A percentile compares a stretch with the other conserved stretches of the same genome.
Evolutionary conservation across 2,113 vertebrate genomes (phyloP).

Genomic region (Stegostoma tigrinum): DNA sequence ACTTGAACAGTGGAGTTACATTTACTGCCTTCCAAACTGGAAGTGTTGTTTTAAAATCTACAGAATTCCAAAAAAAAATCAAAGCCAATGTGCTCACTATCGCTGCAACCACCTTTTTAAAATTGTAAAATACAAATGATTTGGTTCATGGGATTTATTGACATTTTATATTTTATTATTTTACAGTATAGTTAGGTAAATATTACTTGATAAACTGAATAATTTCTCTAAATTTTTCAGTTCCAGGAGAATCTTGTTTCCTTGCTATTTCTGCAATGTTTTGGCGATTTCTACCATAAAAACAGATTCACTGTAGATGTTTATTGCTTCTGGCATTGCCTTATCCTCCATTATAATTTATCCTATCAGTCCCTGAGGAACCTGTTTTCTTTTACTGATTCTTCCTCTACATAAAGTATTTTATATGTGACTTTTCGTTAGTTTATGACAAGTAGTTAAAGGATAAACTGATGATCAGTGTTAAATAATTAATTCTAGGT

Average conservation of each 20-base stretch:
- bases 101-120: neutral
- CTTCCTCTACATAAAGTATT: neutral
- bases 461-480: too few relatives aligned
- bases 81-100: neutral
- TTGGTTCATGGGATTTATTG: neutral
- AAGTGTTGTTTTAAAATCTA: neutral
- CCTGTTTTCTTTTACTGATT: neutral
- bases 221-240: neutral
- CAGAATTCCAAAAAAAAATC: neutral
- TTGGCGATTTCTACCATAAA: neutral
- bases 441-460: neutral
- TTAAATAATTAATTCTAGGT: too few relatives aligned
- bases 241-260: neutral
- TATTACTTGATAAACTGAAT: neutral
- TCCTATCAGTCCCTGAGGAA: neutral
- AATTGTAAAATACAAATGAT: neutral
- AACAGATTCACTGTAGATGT: neutral
- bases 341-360: neutral
- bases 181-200: neutral
- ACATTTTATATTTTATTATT: neutral
- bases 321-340: neutral
- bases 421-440: neutral
- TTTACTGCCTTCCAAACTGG: neutral
- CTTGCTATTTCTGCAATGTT: neutral
- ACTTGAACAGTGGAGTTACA: neutral